Evolutionary conservation across 2,888 invertebrate species (phyloP).

Genomic region (Drosophila basisetae): DNA sequence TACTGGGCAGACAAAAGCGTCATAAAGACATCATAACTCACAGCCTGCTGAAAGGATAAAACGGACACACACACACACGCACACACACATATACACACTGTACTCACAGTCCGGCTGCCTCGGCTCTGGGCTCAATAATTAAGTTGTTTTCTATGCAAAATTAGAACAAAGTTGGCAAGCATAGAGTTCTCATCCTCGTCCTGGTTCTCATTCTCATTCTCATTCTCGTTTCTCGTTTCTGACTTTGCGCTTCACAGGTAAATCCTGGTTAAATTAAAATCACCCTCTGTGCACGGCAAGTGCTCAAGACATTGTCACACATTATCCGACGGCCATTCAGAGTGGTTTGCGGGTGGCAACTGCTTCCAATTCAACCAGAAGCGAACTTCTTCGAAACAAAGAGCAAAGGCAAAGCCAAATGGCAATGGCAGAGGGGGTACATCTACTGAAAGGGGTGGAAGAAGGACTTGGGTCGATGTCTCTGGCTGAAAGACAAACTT

Average conservation of each 20-base stretch:
- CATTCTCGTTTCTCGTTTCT: constrained; percentile 5
- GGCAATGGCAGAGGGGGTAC: not conserved
- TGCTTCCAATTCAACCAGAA: constrained; percentile 25
- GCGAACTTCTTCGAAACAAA: constrained; percentile 51
- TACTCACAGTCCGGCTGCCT: constrained; percentile 3
- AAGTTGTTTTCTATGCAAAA: constrained; percentile 82
- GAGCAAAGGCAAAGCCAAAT: constrained; percentile 23
- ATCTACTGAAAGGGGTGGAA: constrained; percentile 43
- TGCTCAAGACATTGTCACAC: constrained; percentile 73
- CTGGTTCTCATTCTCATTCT: constrained; percentile 6
- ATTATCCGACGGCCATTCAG: constrained; percentile 44
- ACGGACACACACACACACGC: constrained; percentile 38
- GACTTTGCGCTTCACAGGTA: constrained; percentile 38
- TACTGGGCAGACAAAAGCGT: constrained; percentile 61
- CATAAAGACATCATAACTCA: constrained; percentile 83
- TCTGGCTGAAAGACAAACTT: constrained; percentile 51
- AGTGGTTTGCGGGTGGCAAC: constrained; percentile 13
- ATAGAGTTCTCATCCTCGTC: constrained; percentile 1
- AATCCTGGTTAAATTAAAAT: constrained; percentile 72
- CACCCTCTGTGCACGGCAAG: constrained; percentile 74
- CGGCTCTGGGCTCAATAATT: constrained; percentile 67
- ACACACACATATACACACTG: constrained; percentile 11
- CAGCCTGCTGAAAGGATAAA: constrained; percentile 72
- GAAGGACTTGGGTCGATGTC: constrained; percentile 1
- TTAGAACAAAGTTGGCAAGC: constrained; percentile 55